Evolutionary conservation across 2,888 invertebrate genomes (phyloP).

Genomic region (Agriopis leucophaearia): DNA sequence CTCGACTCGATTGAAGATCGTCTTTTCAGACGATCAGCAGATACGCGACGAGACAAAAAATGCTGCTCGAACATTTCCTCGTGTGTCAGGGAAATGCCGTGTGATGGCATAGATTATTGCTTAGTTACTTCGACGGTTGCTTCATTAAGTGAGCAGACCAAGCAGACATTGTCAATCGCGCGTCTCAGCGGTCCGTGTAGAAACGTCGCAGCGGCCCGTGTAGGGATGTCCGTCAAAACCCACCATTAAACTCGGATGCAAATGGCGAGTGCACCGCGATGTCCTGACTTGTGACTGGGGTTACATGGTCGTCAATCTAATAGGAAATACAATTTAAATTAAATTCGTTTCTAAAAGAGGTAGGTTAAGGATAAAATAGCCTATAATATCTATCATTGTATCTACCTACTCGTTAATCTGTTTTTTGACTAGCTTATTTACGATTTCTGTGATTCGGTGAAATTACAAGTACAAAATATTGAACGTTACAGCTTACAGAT

Average conservation of each 20-base stretch:
- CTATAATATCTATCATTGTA: neutral
- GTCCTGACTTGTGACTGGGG: constrained; percentile 13
- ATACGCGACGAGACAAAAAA: constrained; percentile 36
- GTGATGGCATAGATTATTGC: constrained; percentile 20
- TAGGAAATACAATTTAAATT: constrained; percentile 26
- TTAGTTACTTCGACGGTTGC: constrained; percentile 47
- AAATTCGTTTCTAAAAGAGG: constrained; percentile 25
- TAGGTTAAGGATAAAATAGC: neutral
- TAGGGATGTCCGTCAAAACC: constrained; percentile 71
- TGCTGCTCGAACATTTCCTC: constrained; percentile 48
- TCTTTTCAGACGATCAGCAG: constrained; percentile 10
- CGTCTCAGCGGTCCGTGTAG: constrained; percentile 54
- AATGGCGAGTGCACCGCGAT: constrained; percentile 54
- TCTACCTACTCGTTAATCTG: no score
- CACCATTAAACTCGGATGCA: constrained; percentile 60
- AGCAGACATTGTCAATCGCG: constrained; percentile 72
- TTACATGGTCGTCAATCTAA: constrained; percentile 33
- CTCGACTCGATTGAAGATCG: constrained; percentile 29
- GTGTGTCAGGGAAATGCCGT: constrained; percentile 49
- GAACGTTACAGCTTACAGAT: no score
- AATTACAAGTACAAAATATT: no score
- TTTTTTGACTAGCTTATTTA: no score
- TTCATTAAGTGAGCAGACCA: constrained; percentile 69
- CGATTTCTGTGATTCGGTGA: no score
- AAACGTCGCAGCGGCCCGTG: constrained; percentile 59